Conservation (phyloP, 1,140 invertebrate genomes). For the Drosophila sucinea region DNA sequence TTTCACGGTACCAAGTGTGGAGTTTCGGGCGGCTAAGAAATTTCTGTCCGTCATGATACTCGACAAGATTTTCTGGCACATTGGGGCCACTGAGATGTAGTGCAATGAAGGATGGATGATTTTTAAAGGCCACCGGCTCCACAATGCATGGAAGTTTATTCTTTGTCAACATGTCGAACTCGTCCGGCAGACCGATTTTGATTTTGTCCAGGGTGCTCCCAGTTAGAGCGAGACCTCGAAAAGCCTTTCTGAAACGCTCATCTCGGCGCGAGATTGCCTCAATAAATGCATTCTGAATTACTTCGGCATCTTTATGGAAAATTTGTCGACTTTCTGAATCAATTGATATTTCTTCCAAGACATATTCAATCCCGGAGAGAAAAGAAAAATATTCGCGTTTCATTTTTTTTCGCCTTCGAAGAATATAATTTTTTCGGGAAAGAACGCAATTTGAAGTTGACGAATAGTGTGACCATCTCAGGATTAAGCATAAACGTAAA, state of each 20-base stretch:
- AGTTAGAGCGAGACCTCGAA: conserved; percentile 39
- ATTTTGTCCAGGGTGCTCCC: conserved; percentile 46
- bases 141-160: conserved; percentile 12
- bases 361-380: conserved; percentile 42
- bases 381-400: conserved; percentile 10
- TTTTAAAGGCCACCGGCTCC: not conserved
- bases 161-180: conserved; percentile 55
- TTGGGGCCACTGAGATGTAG: not conserved
- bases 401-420: not conserved
- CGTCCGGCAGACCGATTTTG: conserved; percentile 42
- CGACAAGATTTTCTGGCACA: conserved; percentile 14
- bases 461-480: not conserved
- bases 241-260: conserved; percentile 30
- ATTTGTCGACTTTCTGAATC: conserved; percentile 3
- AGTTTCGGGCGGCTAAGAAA: conserved; percentile 39
- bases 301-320: conserved; percentile 38
- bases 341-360: conserved; percentile 28
- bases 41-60: not conserved
- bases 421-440: not conserved
- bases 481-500: too few species aligned
- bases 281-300: conserved; percentile 41
- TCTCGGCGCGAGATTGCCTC: conserved; percentile 28
- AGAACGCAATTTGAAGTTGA: not conserved
- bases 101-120: conserved; percentile 22
- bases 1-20: conserved; percentile 45